phyloP scores from a whole-genome alignment of 2,888 invertebrate genomes.

The Pterobdella sp. region DNA sequence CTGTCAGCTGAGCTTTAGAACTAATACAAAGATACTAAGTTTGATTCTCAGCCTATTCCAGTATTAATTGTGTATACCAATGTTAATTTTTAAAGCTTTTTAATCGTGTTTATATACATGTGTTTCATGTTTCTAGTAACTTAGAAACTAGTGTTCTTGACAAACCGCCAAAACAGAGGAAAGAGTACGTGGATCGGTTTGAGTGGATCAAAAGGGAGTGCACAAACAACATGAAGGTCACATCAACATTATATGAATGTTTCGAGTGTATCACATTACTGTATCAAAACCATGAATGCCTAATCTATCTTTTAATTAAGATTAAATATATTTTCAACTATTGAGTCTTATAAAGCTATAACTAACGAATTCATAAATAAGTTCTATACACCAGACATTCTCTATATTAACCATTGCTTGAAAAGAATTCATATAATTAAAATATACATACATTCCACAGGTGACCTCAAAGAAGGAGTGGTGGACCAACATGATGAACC shows the following conservation, averaged over 20 bases:
- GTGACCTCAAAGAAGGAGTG: conserved; percentile 40
- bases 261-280: not conserved
- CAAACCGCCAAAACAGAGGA: not conserved
- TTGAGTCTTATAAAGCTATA: no score
- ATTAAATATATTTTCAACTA: no score
- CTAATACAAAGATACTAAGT: no score
- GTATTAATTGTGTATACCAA: no score
- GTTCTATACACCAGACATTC: no score
- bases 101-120: not conserved
- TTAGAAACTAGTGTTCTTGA: not conserved
- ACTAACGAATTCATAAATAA: no score
- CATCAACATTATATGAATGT: not conserved
- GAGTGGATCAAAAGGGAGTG: conserved; percentile 38
- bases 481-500: conserved; percentile 40
- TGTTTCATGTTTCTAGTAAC: not conserved
- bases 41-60: no score
- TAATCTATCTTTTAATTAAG: not conserved
- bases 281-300: not conserved
- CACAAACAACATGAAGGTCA: conserved; percentile 38
- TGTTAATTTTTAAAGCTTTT: not conserved
- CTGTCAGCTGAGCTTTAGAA: no score
- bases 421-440: no score
- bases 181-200: conserved; percentile 40
- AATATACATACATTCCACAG: no score
- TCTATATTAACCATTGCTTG: no score